These are phyloP conservation scores for Thalassarche chlororhynchos DNA, from an alignment of 2,113 vertebrate genomes.

Conservation along the genomic window DNA sequence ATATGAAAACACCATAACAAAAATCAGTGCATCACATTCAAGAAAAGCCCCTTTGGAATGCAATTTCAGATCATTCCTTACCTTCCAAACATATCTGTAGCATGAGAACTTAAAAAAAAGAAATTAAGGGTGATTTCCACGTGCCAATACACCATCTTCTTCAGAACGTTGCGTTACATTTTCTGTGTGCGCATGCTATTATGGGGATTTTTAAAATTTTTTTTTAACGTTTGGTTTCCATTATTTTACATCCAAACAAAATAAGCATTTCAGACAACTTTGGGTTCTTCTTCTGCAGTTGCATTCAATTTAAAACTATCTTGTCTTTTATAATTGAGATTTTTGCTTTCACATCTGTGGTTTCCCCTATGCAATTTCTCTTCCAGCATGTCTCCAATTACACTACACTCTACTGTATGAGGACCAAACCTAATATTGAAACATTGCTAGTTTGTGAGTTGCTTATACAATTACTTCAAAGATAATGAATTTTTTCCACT, in stretches of 20 bases:
- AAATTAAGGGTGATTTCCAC: constrained; percentile 9
- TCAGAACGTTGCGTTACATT: constrained; percentile 21
- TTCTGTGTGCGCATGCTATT: constrained; percentile 25
- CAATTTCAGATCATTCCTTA: constrained; percentile 60
- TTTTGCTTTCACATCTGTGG: constrained; percentile 26
- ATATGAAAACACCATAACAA: constrained; percentile 75
- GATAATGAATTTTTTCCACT: constrained; percentile 36
- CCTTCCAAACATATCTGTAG: constrained; percentile 60
- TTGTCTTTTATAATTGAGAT: constrained; percentile 13
- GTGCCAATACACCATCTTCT: constrained; percentile 30
- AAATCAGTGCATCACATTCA: constrained; percentile 89
- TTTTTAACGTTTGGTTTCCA: background rate
- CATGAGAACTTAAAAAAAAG: constrained; percentile 51
- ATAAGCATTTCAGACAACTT: background rate
- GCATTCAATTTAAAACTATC: constrained; percentile 19
- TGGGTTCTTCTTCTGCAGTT: constrained; percentile 25
- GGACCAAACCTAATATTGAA: constrained; percentile 10
- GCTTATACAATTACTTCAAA: background rate
- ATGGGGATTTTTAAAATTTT: background rate
- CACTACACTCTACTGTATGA: background rate
- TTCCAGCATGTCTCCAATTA: constrained; percentile 22
- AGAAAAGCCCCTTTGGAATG: constrained; percentile 72
- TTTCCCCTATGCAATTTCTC: constrained; percentile 5
- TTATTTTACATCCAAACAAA: constrained; percentile 35
- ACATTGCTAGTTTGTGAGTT: background rate